These are phyloP conservation scores for Centroberyx gerrardi DNA, from an alignment of 2,797 vertebrate genomes.

Conservation along the genomic window DNA sequence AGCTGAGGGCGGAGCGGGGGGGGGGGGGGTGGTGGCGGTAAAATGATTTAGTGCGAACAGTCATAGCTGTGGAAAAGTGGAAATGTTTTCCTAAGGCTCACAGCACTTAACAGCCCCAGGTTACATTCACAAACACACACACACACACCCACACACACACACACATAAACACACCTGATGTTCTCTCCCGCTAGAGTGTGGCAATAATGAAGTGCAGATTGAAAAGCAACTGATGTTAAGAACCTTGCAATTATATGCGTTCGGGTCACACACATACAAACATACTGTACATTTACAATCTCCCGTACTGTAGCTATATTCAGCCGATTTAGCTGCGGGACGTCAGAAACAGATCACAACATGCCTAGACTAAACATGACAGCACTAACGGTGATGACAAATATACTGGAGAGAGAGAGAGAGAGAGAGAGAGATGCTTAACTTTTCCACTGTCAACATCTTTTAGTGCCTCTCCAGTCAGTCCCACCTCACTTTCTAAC, in stretches of 20 bases:
- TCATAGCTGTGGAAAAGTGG: conserved; percentile 62
- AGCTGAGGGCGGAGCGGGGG: conserved; percentile 31
- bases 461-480: conserved; percentile 25
- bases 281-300: conserved; percentile 34
- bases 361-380: conserved; percentile 46
- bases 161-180: conserved; percentile 61
- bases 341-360: conserved; percentile 46
- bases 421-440: conserved; percentile 45
- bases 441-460: conserved; percentile 65
- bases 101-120: conserved; percentile 58
- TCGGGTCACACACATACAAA: conserved; percentile 17
- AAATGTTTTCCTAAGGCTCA: conserved; percentile 73
- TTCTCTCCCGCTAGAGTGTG: conserved; percentile 44
- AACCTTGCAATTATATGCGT: conserved; percentile 58
- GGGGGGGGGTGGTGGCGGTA: conserved; percentile 3
- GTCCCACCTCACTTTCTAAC: conserved; percentile 28
- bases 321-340: conserved; percentile 43
- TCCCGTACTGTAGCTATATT: not conserved
- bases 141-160: conserved; percentile 23
- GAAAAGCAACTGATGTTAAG: conserved; percentile 65
- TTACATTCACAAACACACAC: conserved; percentile 41
- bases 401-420: conserved; percentile 42
- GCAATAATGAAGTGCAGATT: conserved; percentile 65
- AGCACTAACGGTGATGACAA: conserved; percentile 58
- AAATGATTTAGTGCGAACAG: conserved; percentile 70